Conservation (phyloP, 2,113 vertebrate species). For the Phainopepla nitens region DNA sequence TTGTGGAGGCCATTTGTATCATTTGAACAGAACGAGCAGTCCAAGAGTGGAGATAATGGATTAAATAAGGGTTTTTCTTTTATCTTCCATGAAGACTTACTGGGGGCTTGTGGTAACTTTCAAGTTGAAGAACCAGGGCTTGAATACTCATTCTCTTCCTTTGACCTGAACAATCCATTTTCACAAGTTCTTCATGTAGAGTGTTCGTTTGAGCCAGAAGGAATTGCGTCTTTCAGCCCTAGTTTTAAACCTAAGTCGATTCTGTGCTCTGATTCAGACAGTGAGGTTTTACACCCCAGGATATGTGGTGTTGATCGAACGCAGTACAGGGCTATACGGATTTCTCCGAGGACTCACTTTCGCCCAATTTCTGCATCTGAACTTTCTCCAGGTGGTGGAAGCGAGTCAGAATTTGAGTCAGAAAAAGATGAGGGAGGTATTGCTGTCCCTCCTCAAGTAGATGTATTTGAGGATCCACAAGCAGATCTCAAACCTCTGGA, state of each 20-base stretch:
- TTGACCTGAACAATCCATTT: conserved; percentile 94
- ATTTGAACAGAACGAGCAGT: conserved; percentile 87
- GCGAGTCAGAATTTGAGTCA: conserved; percentile 94
- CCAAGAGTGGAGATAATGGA: conserved; percentile 80
- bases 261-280: conserved; percentile 93
- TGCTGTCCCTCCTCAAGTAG: conserved; percentile 79
- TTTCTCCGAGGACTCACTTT: conserved; percentile 98
- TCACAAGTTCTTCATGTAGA: conserved; percentile 98
- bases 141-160: conserved; percentile 93
- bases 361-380: conserved; percentile 97
- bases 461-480: conserved; percentile 91
- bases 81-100: conserved; percentile 99
- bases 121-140: conserved; percentile 88
- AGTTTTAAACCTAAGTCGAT: conserved; percentile 97
- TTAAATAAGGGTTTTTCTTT: conserved; percentile 96
- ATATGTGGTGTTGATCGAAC: conserved; percentile 92
- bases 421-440: conserved; percentile 90
- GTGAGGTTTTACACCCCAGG: conserved; percentile 85
- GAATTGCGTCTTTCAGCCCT: conserved; percentile 92
- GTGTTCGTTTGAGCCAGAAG: conserved; percentile 96
- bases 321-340: conserved; percentile 95
- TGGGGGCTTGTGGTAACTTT: conserved; percentile 91
- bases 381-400: conserved; percentile 91
- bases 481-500: conserved; percentile 97
- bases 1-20: conserved; percentile 93